Evolutionary conservation across 2,797 vertebrate genomes (phyloP), one percentile per base, ranked within the genome.

Genomic region (Chaetodon trifasciatus): DNA sequence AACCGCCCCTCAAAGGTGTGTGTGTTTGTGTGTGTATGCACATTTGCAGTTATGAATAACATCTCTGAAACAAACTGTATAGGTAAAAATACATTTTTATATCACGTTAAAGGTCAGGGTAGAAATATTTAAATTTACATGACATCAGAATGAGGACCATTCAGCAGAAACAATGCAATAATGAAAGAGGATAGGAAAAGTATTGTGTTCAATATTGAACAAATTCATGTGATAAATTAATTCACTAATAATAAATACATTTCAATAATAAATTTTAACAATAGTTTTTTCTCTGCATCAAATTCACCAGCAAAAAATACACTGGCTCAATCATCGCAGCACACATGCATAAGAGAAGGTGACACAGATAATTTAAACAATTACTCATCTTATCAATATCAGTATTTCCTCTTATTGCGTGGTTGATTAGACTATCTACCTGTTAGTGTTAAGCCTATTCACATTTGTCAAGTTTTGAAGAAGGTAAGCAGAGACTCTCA

Each of bases 71-170:
- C 21, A 55, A 80, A 28, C 16, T 35, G 5, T 21, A 65, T 47
- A 46, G 58, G 47, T 23, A 82, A 82, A 84, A 82, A 84, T 57
- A 62, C 3, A 37, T 78, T 70, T 80, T 78, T 35, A 68, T 76
- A 79, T 77, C 23, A 50, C 77, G 5, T 67, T 76, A 77, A 47
- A 66, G 28, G 28, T 32, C 28, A 76, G 76, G 74, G 66, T 79
- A 78, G 23, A 84, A 70, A 78, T 72, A 72, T 74, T 56, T 37
- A 62, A 71, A 81, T 86, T 75, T 73, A 83, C 61, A 76, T 68
- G 9, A 70, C 44, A 58, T 64, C 9, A 58, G 3, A 60, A 58
- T 24, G 35, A 79, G 16, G 42, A 61, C 46, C 10, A 16, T 78
- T 78, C 9, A 44, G 40, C 12, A 40, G 2, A 70, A 53, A 49